Evolutionary conservation across 2,888 invertebrate genomes (phyloP), one percentile per base, ranked within the genome.

Genomic region (Hydrotaea cyrtoneurina): DNA sequence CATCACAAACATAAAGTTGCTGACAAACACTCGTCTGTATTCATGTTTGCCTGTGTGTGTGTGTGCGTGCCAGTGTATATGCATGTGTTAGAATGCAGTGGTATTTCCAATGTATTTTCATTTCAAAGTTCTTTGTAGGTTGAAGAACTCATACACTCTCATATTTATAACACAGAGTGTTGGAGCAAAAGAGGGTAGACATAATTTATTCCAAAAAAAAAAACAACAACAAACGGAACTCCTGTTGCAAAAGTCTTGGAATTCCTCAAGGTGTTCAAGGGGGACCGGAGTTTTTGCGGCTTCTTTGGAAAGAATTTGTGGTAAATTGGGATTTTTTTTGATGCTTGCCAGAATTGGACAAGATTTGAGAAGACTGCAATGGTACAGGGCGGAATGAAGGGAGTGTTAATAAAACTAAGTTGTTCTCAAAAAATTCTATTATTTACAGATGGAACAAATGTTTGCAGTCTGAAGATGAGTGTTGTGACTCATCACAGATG

Each of bases 1-100:
- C 57, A 81, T 72, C 15, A 73, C 84, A 84, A 81, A 81, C 84
- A 84, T 72, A 80, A 78, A 80, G 26, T 53, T 76, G 78, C 78
- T 84, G 84, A 84, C 81, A 81, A 81, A 84, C 75, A 78, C 81
- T 78, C 36, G 50, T 19, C 26, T 62, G n/a, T 21, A 23, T 8
- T 19, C 23, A 23, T 23, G 23, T 19, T 19, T 21, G 21, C 10
- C 0, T 43, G 43, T 43, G 13, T 11, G 2, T 43, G 43, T 10
- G 43, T 43, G 10, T 43, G 43, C 1, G 43, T 43, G 43, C 10
- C 43, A 39, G 11, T 31, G 31, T 7, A 7, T 31, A 31, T 31
- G 7, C 7, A 7, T 31, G 31, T 31, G 31, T 31, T 31, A 31
- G 31, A 31, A 31, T 31, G 31, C 31, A 31, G 31, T 31, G 19